Evolutionary conservation across 2,888 invertebrate species (phyloP).

Genomic region (Drosophila putrida): DNA sequence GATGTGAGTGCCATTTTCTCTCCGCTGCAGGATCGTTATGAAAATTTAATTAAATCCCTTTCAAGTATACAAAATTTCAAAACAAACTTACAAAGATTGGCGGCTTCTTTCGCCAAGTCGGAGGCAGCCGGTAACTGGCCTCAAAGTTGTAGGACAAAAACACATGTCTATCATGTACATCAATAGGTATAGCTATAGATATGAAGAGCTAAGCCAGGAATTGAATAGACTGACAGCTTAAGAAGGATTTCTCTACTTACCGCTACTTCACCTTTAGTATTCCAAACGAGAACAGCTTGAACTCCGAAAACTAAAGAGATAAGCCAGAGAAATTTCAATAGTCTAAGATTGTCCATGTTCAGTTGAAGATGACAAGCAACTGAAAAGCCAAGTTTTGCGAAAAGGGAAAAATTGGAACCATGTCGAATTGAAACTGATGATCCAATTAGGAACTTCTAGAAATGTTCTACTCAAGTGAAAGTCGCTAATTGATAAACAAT

Average conservation of each 20-base stretch:
- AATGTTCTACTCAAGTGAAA: conserved; percentile 53
- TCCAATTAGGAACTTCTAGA: conserved; percentile 45
- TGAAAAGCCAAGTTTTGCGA: conserved; percentile 16
- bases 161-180: conserved; percentile 89
- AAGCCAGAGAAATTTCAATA: background rate
- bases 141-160: conserved; percentile 92
- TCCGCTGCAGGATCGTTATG: conserved; percentile 24
- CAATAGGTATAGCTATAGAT: conserved; percentile 90
- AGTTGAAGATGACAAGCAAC: conserved; percentile 9
- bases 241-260: conserved; percentile 26
- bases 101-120: conserved; percentile 84
- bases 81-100: conserved; percentile 64
- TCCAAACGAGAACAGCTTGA: conserved; percentile 54
- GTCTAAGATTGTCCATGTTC: conserved; percentile 1
- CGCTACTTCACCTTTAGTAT: conserved; percentile 53
- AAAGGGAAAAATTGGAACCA: background rate
- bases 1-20: conserved; percentile 47
- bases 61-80: background rate
- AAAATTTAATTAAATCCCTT: background rate
- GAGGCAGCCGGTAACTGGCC: conserved; percentile 88
- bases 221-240: background rate
- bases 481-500: conserved; percentile 62
- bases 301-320: background rate
- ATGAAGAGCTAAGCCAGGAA: conserved; percentile 87
- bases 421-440: conserved; percentile 23